These are phyloP conservation scores for Solea solea DNA, from an alignment of 2,113 vertebrate genomes.

Conservation along the genomic window DNA sequence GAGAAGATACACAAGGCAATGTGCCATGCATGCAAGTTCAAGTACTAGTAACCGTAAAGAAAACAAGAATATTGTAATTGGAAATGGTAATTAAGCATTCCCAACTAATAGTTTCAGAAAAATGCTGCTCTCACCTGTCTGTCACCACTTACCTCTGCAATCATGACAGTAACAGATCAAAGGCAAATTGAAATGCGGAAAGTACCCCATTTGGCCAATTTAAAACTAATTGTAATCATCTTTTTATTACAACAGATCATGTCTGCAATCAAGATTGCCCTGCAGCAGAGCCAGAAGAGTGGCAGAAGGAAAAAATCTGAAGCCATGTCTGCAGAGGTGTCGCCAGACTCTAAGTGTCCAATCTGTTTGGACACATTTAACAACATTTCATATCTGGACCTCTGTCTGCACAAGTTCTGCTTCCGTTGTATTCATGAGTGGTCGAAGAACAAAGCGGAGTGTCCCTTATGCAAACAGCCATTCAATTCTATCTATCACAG, in stretches of 20 bases:
- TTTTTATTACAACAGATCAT: conserved; percentile 78
- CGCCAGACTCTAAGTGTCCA: conserved; percentile 96
- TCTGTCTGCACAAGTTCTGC: conserved; percentile 94
- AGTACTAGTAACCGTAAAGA: no score
- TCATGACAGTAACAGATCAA: no score
- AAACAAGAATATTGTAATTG: no score
- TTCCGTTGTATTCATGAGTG: conserved; percentile 96
- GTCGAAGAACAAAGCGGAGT: conserved; percentile 98
- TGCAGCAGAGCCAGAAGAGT: conserved; percentile 74
- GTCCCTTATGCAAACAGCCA: conserved; percentile 95
- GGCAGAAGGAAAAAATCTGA: conserved; percentile 72
- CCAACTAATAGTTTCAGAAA: no score
- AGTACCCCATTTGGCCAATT: no score
- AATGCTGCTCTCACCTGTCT: no score
- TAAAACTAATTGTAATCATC: not conserved
- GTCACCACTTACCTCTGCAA: no score
- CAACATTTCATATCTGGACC: conserved; percentile 91
- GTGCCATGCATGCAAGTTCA: no score
- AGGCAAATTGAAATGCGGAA: no score
- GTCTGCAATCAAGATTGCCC: conserved; percentile 81
- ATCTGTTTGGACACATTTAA: conserved; percentile 96
- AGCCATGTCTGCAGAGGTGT: conserved; percentile 82
- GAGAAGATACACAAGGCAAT: no score
- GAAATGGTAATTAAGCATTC: no score
- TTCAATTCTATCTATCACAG: conserved; percentile 95